Conservation (phyloP, 1,140 invertebrate species). For the Bombus picipes region DNA sequence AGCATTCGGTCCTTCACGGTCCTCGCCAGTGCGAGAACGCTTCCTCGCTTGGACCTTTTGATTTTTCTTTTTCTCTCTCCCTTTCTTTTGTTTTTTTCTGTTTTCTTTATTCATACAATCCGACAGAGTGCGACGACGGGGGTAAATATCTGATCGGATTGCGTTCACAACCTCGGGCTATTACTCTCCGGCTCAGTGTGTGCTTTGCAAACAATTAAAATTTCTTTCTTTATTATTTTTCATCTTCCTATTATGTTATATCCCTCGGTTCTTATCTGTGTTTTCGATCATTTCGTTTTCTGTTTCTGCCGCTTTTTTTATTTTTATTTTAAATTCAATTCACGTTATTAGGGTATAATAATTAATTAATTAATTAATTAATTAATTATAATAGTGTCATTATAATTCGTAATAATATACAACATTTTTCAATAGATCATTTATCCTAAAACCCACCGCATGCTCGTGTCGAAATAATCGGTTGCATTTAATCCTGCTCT, state of each 20-base stretch:
- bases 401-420: slow-evolving; percentile 84
- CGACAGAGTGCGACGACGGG: not conserved
- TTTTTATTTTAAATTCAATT: slow-evolving; percentile 79
- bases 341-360: slow-evolving; percentile 82
- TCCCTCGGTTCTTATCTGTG: slow-evolving; percentile 70
- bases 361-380: slow-evolving; percentile 79
- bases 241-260: slow-evolving; percentile 64
- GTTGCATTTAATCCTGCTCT: slow-evolving; percentile 57
- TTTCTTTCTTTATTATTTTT: slow-evolving; percentile 58
- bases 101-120: not conserved
- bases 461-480: slow-evolving; percentile 72
- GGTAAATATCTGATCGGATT: slow-evolving; percentile 10
- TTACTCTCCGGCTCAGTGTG: slow-evolving; percentile 49
- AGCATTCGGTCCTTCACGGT: not conserved
- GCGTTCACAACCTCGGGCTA: slow-evolving; percentile 17
- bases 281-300: slow-evolving; percentile 36
- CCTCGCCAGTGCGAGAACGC: not conserved
- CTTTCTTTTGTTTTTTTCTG: not conserved
- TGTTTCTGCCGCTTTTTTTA: slow-evolving; percentile 62
- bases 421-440: slow-evolving; percentile 83
- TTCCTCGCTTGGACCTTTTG: not conserved
- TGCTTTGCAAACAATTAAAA: slow-evolving; percentile 80
- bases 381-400: slow-evolving; percentile 82
- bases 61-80: not conserved
- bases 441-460: slow-evolving; percentile 81